Evolutionary conservation across 2,888 invertebrate genomes (phyloP).

Genomic region (Spisula solida): DNA sequence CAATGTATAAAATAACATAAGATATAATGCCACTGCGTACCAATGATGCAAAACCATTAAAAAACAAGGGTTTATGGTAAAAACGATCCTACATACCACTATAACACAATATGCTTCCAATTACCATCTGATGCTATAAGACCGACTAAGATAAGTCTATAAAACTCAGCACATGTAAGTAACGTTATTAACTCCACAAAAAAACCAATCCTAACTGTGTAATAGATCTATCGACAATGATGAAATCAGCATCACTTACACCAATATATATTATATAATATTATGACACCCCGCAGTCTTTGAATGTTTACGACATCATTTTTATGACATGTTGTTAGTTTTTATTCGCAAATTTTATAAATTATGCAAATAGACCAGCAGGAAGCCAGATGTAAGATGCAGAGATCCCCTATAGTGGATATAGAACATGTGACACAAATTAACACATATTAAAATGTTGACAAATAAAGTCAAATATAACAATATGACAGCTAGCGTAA

Average conservation of each 20-base stretch:
- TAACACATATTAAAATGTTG: constrained; percentile 27
- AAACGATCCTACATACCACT: constrained; percentile 1
- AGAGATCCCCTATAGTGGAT: background rate
- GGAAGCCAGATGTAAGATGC: background rate
- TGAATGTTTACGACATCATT: background rate
- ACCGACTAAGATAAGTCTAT: background rate
- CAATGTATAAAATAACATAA: constrained; percentile 12
- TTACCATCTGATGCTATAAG: background rate
- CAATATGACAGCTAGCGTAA: background rate
- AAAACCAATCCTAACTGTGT: background rate
- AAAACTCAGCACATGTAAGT: background rate
- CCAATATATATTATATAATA: background rate
- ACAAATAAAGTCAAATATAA: background rate
- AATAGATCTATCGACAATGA: background rate
- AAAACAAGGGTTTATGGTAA: background rate
- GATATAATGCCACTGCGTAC: background rate
- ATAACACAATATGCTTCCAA: background rate
- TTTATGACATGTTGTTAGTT: background rate
- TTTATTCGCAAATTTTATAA: background rate
- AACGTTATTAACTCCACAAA: background rate
- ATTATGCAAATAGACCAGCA: constrained; percentile 5
- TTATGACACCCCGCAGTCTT: background rate
- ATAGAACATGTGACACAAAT: background rate
- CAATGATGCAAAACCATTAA: background rate
- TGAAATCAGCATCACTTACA: background rate